These are phyloP conservation scores for Cichladusa arquata DNA, from an alignment of 2,113 vertebrate genomes.

Conservation along the genomic window DNA sequence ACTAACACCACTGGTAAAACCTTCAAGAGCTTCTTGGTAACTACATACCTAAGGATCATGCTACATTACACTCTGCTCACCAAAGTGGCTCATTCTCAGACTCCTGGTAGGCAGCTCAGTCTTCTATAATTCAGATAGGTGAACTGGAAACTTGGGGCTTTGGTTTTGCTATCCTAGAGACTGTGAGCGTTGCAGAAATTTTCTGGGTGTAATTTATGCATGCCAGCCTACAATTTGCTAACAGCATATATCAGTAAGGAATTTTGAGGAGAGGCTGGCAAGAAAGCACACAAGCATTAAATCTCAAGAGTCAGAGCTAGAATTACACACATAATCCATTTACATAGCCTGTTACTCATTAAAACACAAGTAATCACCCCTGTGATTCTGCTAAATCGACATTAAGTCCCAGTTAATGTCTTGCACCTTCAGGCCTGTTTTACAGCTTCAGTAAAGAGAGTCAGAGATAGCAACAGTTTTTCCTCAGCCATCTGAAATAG, in stretches of 20 bases:
- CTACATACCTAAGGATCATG: neutral
- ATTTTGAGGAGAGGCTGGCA: neutral
- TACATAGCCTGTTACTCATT: neutral
- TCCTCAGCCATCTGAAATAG: neutral
- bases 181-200: neutral
- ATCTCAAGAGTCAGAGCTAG: neutral
- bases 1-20: neutral
- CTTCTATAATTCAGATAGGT: neutral
- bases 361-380: neutral
- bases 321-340: neutral
- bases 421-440: neutral
- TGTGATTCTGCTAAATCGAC: neutral
- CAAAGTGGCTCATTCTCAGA: neutral
- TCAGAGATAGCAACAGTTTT: neutral
- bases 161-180: neutral
- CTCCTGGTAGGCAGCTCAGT: neutral
- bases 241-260: neutral
- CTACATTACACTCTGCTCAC: neutral
- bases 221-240: neutral
- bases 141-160: neutral
- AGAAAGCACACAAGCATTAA: neutral
- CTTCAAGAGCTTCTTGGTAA: neutral
- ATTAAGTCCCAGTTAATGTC: neutral
- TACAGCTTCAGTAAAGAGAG: neutral
- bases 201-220: neutral